A percentile compares a stretch with the other conserved stretches of the same genome.
phyloP scores from a whole-genome alignment of 2,797 vertebrate species.

The Momotus momota region DNA sequence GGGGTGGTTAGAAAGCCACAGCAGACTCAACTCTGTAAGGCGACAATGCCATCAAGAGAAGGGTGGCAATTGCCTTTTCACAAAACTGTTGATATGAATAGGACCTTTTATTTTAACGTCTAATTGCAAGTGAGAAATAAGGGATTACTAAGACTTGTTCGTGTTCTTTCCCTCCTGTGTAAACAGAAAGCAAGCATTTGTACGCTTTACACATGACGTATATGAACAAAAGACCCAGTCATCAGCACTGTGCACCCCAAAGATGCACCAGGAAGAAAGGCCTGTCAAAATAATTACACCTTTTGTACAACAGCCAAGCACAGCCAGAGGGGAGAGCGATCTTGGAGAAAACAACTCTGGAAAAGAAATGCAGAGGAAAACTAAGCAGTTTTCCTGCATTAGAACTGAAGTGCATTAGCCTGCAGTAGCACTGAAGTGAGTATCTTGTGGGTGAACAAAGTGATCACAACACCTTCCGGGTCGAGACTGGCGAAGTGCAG shows the following conservation, averaged over 20 bases:
- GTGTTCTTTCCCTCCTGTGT: background rate
- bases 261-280: background rate
- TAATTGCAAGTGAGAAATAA: background rate
- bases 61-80: background rate
- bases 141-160: background rate
- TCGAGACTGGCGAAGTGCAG: background rate
- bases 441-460: background rate
- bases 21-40: background rate
- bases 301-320: background rate
- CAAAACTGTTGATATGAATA: background rate
- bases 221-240: background rate
- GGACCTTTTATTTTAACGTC: background rate
- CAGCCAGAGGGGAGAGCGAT: background rate
- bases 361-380: background rate
- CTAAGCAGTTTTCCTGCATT: background rate
- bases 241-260: background rate
- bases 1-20: background rate
- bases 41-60: background rate
- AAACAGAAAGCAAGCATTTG: background rate
- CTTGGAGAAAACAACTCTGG: background rate
- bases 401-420: background rate
- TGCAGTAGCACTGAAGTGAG: background rate
- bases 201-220: background rate
- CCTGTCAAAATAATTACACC: background rate
- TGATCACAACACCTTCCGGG: background rate